Evolutionary conservation across 1,140 invertebrate species (phyloP), one percentile per base, ranked within the genome.

Genomic region (Pseudomyrmex concolor): DNA sequence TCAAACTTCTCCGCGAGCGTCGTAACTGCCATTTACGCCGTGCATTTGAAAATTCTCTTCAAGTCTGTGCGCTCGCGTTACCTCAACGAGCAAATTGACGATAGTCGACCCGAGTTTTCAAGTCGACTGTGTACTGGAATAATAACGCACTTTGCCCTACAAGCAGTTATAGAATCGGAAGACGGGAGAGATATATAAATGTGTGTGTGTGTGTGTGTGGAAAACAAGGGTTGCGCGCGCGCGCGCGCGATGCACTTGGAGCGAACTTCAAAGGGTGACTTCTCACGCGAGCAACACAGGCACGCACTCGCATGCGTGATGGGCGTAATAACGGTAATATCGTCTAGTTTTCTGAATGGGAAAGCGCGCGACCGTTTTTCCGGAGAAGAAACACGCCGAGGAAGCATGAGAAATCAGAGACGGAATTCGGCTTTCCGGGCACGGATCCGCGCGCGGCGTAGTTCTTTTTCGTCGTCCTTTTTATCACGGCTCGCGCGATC

Each of bases 371-470:
- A 43, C 64, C 74, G 74, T 63, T 78, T 78, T 54, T 43, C 74
- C 63, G 74, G 17, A 59, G 54, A 57, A 7, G 22, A 45, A 19
- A 8, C 25, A 34, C 48, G 48, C 25, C 15, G 34, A 60, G 67
- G 64, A 87, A 86, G 74, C 76, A 50, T 86, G 72, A 57, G 62
- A 50, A 89, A 86, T 76, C 72, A 43, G 83, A 84, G 57, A 85
- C 59, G 50, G 55, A 71, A 66, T 72, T 62, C 51, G 22, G n/a
- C 15, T 77, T 63, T 82, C 70, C 83, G 85, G 86, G 91, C 89
- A 90, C 85, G 87, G 90, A 92, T 93, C 91, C 91, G 92, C 92
- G 50, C 67, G 67, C 66, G 59, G 66, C 64, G 22, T 50, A 82
- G 13, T 17, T 63, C 68, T 84, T 89, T 89, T 93, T 92, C 91